Base-by-base conservation (phyloP, 2,888 invertebrate genomes). In the Idaea aversata region DNA sequence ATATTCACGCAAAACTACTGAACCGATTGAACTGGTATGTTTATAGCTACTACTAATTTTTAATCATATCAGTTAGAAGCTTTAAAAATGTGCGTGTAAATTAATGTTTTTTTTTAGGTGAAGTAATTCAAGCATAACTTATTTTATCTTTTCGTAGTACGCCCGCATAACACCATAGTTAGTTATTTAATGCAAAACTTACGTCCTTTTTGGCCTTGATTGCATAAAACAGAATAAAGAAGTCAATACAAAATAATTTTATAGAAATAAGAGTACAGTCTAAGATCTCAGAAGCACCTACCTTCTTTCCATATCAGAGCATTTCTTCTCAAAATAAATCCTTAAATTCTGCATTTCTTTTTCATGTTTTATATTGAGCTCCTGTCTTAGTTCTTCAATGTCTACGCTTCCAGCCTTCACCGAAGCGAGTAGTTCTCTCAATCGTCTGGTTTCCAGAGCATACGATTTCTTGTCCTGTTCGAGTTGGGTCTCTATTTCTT, bases 281-380 rank as follows among this genome's bases (percentile, higher is more conserved):
- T 7, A 65, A 62, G 61, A 59, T 0, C 38, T 59, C 25, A 63
- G 13, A 59, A 25, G 13, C 16, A 62, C 92, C 87, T 84, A 96
- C 95, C 97, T 96, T 78, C 96, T 96, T 80, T 96, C 96, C 85
- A 97, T 94, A 76, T 97, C 96, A 0, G 95, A 94, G 80, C 97
- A 97, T 80, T 96, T 97, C 78, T 95, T 94, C 79, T 97, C 97
- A 79, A 97, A 97, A 78, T 97, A 97, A 10, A 94, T 96, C 61
- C 97, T 92, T 64, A 97, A 83, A 79, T 97, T 95, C 82, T 96
- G 96, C 95, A 97, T 95, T 83, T 97, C 96, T 70, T 94, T 95
- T 57, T 95, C 93, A 86, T 97, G 96, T 76, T 95, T 95, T 5
- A 86, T 80, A 65, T 95, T 94, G 36, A 96, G 84, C 76, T 96